These are phyloP conservation scores for Vulpes ferrilata DNA, from an alignment of 2,113 vertebrate genomes.

Conservation along the genomic window DNA sequence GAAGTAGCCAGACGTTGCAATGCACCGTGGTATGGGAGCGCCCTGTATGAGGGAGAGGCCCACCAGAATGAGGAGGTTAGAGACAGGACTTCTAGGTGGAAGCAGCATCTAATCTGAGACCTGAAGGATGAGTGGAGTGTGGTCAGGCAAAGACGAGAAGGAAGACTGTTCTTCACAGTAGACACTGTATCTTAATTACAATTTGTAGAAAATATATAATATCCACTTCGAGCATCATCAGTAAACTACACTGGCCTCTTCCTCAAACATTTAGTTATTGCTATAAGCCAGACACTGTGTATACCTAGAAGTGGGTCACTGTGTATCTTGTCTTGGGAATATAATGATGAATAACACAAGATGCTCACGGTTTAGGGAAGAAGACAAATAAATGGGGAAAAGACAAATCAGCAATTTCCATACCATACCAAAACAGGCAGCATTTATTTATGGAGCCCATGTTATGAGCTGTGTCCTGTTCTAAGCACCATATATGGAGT, in stretches of 20 bases:
- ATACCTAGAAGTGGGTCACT: background rate
- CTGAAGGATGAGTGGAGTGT: background rate
- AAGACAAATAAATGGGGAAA: background rate
- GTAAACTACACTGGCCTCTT: accelerated
- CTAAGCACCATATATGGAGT: too few relatives aligned
- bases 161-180: background rate
- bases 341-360: background rate
- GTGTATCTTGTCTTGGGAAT: background rate
- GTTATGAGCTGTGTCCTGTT: background rate
- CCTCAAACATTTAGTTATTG: background rate
- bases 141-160: background rate
- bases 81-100: background rate
- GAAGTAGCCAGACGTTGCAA: background rate
- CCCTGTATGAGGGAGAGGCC: accelerated
- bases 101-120: background rate
- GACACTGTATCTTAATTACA: background rate
- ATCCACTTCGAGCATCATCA: background rate
- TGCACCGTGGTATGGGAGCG: accelerated
- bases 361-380: background rate
- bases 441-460: background rate
- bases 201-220: background rate
- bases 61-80: background rate
- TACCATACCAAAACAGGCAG: background rate
- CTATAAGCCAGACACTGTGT: accelerated
- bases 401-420: background rate